Percentiles rank a stretch among this genome's conserved stretches.
Evolutionary conservation across 1,140 invertebrate species (phyloP).

Genomic region (Trigoniulus corallinus): DNA sequence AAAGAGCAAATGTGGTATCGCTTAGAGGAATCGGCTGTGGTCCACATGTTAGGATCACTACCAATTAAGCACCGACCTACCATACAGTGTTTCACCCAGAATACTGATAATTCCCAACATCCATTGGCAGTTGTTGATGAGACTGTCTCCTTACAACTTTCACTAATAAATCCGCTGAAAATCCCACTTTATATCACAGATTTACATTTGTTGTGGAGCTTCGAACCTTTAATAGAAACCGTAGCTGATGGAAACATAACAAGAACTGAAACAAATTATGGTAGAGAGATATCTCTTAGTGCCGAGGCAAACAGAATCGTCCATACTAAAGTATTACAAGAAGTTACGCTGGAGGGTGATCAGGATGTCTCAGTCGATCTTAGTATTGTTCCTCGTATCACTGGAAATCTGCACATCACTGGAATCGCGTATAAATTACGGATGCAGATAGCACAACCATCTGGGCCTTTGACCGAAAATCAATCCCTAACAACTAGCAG

Average conservation of each 20-base stretch:
- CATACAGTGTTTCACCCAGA: conserved; percentile 37
- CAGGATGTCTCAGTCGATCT: conserved; percentile 12
- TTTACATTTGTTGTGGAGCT: conserved; percentile 62
- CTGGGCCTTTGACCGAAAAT: conserved; percentile 5
- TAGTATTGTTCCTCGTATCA: neutral
- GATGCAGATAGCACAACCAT: conserved; percentile 8
- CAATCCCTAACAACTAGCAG: neutral
- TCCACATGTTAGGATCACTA: conserved; percentile 45
- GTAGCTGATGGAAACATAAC: neutral
- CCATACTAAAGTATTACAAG: conserved; percentile 11
- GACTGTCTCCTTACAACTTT: conserved; percentile 57
- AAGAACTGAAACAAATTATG: conserved; percentile 5
- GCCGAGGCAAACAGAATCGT: conserved; percentile 12
- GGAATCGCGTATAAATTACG: conserved; percentile 1
- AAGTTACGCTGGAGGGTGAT: conserved; percentile 19
- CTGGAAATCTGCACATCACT: conserved; percentile 4
- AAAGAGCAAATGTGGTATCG: conserved; percentile 40
- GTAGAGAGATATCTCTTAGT: conserved; percentile 8
- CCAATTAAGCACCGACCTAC: conserved; percentile 7
- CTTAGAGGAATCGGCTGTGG: conserved; percentile 43
- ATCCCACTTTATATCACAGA: conserved; percentile 51
- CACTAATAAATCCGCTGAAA: conserved; percentile 61
- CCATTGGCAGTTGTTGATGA: no score
- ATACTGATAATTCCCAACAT: no score
- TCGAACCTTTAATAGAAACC: conserved; percentile 23